These are phyloP conservation scores for Podocnemis expansa DNA, from an alignment of 2,113 vertebrate genomes.

Conservation along the genomic window DNA sequence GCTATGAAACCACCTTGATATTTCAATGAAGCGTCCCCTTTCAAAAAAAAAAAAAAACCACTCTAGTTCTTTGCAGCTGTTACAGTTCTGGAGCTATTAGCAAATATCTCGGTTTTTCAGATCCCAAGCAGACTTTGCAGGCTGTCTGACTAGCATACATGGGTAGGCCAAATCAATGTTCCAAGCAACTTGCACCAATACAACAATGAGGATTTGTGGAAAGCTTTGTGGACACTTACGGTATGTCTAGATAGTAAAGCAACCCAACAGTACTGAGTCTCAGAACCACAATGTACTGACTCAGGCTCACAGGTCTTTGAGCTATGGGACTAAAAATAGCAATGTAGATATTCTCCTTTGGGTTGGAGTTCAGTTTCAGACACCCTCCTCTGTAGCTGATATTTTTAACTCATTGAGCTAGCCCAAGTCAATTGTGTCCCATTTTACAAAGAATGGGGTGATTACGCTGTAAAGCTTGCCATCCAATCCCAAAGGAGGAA, in stretches of 20 bases:
- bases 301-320: too few species aligned
- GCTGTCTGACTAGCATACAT: background rate
- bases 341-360: too few species aligned
- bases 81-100: background rate
- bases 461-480: background rate
- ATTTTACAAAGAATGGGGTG: background rate
- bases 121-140: background rate
- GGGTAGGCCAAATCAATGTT: background rate
- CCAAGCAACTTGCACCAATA: background rate
- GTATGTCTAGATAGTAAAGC: background rate
- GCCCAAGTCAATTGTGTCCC: background rate
- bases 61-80: background rate
- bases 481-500: background rate
- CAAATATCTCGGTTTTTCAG: rapidly evolving
- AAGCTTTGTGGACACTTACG: background rate
- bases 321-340: too few species aligned
- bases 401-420: background rate
- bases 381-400: background rate
- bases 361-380: background rate
- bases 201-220: rapidly evolving
- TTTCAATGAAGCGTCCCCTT: background rate
- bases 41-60: background rate
- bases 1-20: background rate
- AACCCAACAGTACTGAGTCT: background rate
- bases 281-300: too few species aligned